Base-by-base conservation (phyloP, 1,140 invertebrate species). In the Drosophila gunungcola region DNA sequence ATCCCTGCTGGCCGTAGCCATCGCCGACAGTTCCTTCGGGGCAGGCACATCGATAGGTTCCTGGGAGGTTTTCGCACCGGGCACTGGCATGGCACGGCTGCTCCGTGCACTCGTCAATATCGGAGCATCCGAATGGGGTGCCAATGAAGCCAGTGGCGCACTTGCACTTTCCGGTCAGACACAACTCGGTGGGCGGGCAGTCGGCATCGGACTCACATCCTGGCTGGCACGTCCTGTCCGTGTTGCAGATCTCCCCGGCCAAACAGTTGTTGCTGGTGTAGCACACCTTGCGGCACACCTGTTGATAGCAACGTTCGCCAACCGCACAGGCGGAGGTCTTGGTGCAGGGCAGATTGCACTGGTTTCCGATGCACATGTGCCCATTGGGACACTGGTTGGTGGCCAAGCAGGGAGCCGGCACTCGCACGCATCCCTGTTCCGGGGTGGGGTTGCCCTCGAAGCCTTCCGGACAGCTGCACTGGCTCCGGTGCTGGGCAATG, bases 361-460 rank as follows among this genome's bases (percentile, higher is more conserved):
- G 93, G 38, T 95, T 95, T 11, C 94, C 95, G 25, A 96, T 94
- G 89, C 97, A 98, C 89, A 95, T 94, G 69, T 97, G 96, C 53
- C 95, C 94, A 11, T 92, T 92, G 1, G 96, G 95, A 91, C 97
- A 98, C 51, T 96, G 94, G 29, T 94, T 94, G 43, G 94, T 94
- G 55, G 93, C 93, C 68, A 93, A 90, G 85, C 97, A 98, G 7
- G 93, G 83, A 39, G 93, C 93, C 11, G 96, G 95, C 58, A 96
- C 95, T 78, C 97, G 93, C 10, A 97, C 95, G 86, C 97, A 98
- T 3, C 97, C 97, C 93, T 98, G 96, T 88, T 97, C 94, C 3
- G 97, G 95, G n/a, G 95, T 96, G n/a, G 97, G 97, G 79, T 96
- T 97, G 4, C 96, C 97, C 90, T 96, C 95, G 89, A 98, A 98